Percentiles rank a stretch among this genome's conserved stretches.
Evolutionary conservation across 1,140 invertebrate genomes (phyloP).

Genomic region (Drosophila repletoides): DNA sequence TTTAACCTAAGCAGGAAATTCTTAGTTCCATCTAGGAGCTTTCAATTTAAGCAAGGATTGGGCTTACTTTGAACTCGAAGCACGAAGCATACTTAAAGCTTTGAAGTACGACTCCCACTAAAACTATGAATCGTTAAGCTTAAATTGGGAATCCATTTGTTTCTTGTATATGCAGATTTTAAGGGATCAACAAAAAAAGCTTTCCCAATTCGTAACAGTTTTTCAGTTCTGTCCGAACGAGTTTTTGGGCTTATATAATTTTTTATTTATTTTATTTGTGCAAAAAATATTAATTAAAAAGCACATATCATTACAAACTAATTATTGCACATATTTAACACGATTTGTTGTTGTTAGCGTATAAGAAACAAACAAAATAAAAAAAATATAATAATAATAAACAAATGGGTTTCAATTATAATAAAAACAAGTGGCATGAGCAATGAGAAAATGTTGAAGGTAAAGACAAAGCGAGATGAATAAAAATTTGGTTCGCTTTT

Average conservation of each 20-base stretch:
- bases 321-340: conserved; percentile 61
- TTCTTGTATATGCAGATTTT: too few relatives aligned
- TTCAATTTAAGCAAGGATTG: too few relatives aligned
- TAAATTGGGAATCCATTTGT: too few relatives aligned
- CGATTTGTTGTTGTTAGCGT: conserved; percentile 38
- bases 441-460: conserved; percentile 4
- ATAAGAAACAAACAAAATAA: background rate
- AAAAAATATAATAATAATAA: conserved; percentile 2
- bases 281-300: conserved; percentile 50
- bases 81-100: too few relatives aligned
- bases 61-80: too few relatives aligned
- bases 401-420: conserved; percentile 10
- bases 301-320: conserved; percentile 47
- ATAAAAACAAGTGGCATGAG: conserved; percentile 25
- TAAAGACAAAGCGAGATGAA: conserved; percentile 18
- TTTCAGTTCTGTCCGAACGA: too few relatives aligned
- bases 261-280: conserved; percentile 55
- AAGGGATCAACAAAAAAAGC: background rate
- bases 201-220: background rate
- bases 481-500: conserved; percentile 14
- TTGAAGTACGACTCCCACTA: too few relatives aligned
- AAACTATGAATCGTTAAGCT: too few relatives aligned
- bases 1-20: too few relatives aligned
- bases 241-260: conserved; percentile 6
- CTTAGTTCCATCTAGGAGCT: too few relatives aligned